Evolutionary conservation across 2,888 invertebrate genomes (phyloP).

Genomic region (Pachydiplax longipennis): DNA sequence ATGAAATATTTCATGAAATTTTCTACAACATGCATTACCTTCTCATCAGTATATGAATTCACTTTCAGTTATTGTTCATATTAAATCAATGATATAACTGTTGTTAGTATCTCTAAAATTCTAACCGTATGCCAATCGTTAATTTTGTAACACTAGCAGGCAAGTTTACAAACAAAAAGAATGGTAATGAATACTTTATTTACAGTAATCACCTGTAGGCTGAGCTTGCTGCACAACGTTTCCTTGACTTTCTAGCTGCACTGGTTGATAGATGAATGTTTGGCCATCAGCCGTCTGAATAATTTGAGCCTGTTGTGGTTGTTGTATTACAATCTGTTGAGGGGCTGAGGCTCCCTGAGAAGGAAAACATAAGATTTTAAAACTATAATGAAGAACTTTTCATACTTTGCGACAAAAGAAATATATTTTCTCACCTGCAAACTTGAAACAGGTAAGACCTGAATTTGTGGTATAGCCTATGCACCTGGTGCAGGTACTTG

Average conservation of each 20-base stretch:
- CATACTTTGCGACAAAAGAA: not conserved
- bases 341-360: conserved; percentile 64
- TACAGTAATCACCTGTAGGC: conserved; percentile 65
- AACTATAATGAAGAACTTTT: not conserved
- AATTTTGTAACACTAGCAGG: not conserved
- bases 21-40: no score
- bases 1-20: no score
- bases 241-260: conserved; percentile 63
- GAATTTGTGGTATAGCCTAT: conserved; percentile 73
- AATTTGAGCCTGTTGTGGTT: conserved; percentile 68
- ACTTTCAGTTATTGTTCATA: no score
- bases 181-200: conserved; percentile 41
- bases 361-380: not conserved
- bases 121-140: not conserved
- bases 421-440: conserved; percentile 53
- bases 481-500: conserved; percentile 66
- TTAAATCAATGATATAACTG: no score
- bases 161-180: conserved; percentile 10
- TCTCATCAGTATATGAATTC: no score
- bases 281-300: conserved; percentile 93
- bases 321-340: conserved; percentile 69
- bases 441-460: conserved; percentile 71
- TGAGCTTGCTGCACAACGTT: conserved; percentile 67
- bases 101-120: not conserved
- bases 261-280: conserved; percentile 88